A percentile compares a stretch with the other conserved stretches of the same genome.
These are phyloP conservation scores for Rhopalosiphum padi DNA, from an alignment of 1,140 invertebrate species.

Conservation along the genomic window DNA sequence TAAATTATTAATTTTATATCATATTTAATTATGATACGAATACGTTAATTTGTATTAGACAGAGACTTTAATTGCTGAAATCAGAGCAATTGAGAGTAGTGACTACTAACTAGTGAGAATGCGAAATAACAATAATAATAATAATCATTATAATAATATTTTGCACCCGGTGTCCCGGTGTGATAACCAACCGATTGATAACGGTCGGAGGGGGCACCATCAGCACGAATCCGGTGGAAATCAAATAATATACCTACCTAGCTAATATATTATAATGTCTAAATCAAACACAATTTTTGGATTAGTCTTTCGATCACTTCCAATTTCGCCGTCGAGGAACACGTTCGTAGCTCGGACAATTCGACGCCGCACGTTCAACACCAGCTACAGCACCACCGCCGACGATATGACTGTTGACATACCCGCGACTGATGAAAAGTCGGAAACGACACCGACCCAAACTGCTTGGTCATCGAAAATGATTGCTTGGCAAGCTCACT, in stretches of 20 bases:
- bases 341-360: neutral
- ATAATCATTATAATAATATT: neutral
- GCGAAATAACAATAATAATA: neutral
- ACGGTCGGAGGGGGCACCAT: neutral
- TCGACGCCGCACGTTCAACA: neutral
- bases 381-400: neutral
- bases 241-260: neutral
- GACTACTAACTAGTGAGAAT: neutral
- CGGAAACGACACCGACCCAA: neutral
- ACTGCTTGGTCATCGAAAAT: constrained; percentile 63
- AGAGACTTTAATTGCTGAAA: constrained; percentile 7
- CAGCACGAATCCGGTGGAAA: neutral
- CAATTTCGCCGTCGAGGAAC: neutral
- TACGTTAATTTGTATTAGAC: neutral
- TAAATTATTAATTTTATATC: neutral
- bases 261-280: neutral
- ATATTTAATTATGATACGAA: neutral
- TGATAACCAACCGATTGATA: neutral
- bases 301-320: neutral
- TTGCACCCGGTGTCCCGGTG: neutral
- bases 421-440: neutral
- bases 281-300: neutral
- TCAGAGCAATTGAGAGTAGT: neutral
- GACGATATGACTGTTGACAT: neutral
- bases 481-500: constrained; percentile 79